Evolutionary conservation across 2,888 invertebrate genomes (phyloP), one percentile per base, ranked within the genome.

Genomic region (Apotomis turbidana): DNA sequence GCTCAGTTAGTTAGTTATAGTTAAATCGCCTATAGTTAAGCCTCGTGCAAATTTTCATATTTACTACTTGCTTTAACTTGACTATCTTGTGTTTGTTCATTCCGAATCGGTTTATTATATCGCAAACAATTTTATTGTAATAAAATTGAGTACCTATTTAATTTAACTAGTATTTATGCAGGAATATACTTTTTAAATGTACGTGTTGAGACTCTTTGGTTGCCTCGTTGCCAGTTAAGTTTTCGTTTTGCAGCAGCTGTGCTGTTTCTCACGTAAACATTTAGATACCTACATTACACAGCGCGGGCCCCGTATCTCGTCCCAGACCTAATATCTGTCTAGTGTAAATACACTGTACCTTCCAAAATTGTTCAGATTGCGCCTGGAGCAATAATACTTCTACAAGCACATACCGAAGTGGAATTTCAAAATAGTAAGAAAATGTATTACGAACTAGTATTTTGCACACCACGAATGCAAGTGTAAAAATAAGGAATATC

Each of bases 311-410:
- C 61, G 46, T 15, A 38, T 67, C 66, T 67, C 61, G 51, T 13
- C 55, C 55, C 10, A 57, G 57, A 71, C 61, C 71, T 71, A 68
- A 71, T 71, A 71, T 67, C 62, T 67, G 55, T 68, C 61, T 57
- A 62, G 57, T 49, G 66, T 49, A 71, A 71, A 71, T 66, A 60
- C 44, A 55, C 49, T 46, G 61, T 59, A 58, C 49, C 27, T 27
- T 27, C 27, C 51, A 27, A 41, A 68, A 71, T 67, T 70, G 69
- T 62, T 69, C 61, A 69, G 41, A 69, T 71, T 71, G 67, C 71
- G 41, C 54, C 61, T 55, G 13, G 61, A 62, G 60, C 46, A 57
- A 57, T 55, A 36, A 49, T 67, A 44, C 46, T 67, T 44, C 44
- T 44, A 41, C 46, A 58, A 55, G 58, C 46, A 49, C 49, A 46